Evolutionary conservation across 1,140 invertebrate genomes (phyloP), one percentile per base, ranked within the genome.

Genomic region (Oncopodura yosiiana): DNA sequence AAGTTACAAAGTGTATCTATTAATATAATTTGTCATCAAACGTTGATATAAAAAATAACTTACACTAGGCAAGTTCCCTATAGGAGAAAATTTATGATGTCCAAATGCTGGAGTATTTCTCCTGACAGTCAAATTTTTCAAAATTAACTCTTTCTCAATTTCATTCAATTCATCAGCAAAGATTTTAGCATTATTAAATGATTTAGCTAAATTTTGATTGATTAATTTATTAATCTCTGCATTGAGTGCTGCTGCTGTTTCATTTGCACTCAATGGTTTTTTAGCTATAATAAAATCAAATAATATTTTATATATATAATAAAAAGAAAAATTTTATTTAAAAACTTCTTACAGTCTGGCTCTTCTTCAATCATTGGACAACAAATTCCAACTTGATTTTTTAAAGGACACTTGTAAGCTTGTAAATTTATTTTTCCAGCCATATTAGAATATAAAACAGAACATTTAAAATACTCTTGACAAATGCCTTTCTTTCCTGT

Each of bases 21-120:
- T n/a, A n/a, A n/a, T n/a, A 32, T 18, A 30, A 45, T 39, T 39
- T 6, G n/a, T 32, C 34, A 37, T 30, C 23, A 26, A 4, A 36
- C n/a, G n/a, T 39, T 34, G 37, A 38, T 26, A 27, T 23, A 43
- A 56, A 26, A 48, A 41, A 38, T 45, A 24, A n/a, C 9, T 24
- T 19, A n/a, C 6, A 39, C 11, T 23, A 21, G 26, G 3, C 24
- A 37, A 6, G 26, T 24, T 39, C 26, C n/a, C 46, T 51, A 54
- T 48, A 2, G 53, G 48, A 41, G 57, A 60, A 38, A 60, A 60
- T 41, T 21, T 23, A n/a, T 39, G 42, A 51, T 60, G 58, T 2
- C 58, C 58, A 26, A 56, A 60, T 5, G 48, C 53, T 26, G 58
- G 58, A n/a, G 54, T 56, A 27, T 53, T 41, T 37, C 45, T 37